phyloP scores from a whole-genome alignment of 2,797 vertebrate genomes.

The Hoplostethus atlanticus region DNA sequence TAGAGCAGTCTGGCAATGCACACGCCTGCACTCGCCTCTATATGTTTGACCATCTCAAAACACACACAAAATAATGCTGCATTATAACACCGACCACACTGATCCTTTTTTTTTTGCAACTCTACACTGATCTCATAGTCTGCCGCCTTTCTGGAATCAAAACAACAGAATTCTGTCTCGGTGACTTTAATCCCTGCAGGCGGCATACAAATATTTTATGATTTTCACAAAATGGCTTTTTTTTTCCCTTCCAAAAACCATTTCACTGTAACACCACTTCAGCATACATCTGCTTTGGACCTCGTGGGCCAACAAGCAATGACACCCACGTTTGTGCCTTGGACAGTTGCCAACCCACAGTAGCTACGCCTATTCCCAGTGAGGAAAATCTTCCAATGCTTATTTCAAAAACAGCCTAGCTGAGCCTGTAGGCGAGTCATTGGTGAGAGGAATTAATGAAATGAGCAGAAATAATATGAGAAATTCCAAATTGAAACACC shows the following conservation, averaged over 20 bases:
- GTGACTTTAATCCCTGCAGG: too few relatives aligned
- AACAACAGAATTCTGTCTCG: neutral
- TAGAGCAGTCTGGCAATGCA: slow-evolving; percentile 1
- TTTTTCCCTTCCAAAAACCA: too few relatives aligned
- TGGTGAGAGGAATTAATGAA: too few relatives aligned
- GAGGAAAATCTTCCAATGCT: neutral
- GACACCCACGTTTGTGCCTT: too few relatives aligned
- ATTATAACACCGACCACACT: neutral
- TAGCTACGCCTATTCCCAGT: neutral
- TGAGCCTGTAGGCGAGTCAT: too few relatives aligned
- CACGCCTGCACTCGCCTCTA: neutral
- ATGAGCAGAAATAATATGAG: too few relatives aligned
- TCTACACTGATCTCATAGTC: neutral
- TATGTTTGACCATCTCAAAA: neutral
- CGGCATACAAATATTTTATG: too few relatives aligned
- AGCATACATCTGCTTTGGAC: too few relatives aligned
- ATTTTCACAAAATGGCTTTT: neutral
- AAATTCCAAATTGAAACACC: too few relatives aligned
- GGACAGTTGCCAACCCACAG: too few relatives aligned
- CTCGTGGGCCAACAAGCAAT: too few relatives aligned
- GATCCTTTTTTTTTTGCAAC: neutral
- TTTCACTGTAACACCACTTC: too few relatives aligned
- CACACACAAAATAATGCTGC: neutral
- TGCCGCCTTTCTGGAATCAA: neutral
- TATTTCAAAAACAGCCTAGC: neutral